These are phyloP conservation scores for Neosilurus mollespiculum DNA, from an alignment of 2,797 vertebrate genomes.

Conservation along the genomic window DNA sequence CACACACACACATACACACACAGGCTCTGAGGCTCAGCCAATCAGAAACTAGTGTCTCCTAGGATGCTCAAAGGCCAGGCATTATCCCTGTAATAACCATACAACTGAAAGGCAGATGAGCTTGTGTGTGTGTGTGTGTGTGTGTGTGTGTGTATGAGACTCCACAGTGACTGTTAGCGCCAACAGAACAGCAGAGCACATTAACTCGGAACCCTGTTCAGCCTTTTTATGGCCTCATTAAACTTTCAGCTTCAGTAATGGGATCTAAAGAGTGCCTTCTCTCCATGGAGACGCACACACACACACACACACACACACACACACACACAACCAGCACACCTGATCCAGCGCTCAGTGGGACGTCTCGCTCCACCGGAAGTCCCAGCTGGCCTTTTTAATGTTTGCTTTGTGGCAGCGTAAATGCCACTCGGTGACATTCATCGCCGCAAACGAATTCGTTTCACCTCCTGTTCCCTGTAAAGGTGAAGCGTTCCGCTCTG, in stretches of 20 bases:
- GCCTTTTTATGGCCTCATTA: conserved; percentile 64
- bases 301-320: conserved; percentile 6
- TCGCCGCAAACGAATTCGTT: neutral
- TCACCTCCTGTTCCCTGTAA: conserved; percentile 6
- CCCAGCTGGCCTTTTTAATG: conserved; percentile 31
- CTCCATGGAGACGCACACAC: conserved; percentile 24
- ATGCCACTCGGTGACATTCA: conserved; percentile 26
- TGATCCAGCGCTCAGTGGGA: conserved; percentile 2
- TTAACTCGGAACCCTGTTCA: conserved; percentile 60
- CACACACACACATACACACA: neutral
- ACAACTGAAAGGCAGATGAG: conserved; percentile 43
- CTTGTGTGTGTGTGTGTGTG: conserved; percentile 4
- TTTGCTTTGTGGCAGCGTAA: conserved; percentile 8
- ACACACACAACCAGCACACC: neutral
- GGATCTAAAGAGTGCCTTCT: conserved; percentile 42
- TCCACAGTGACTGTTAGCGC: conserved; percentile 43
- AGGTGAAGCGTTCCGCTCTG: neutral
- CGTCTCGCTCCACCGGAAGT: conserved; percentile 12
- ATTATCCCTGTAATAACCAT: conserved; percentile 52
- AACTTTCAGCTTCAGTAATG: conserved; percentile 48
- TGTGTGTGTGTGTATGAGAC: neutral
- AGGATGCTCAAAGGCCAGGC: conserved; percentile 40
- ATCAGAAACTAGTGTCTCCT: conserved; percentile 35
- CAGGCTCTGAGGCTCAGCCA: too few species aligned
- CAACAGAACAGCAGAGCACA: conserved; percentile 56